phyloP scores from a whole-genome alignment of 2,797 vertebrate genomes.

The Protosalanx chinensis region DNA sequence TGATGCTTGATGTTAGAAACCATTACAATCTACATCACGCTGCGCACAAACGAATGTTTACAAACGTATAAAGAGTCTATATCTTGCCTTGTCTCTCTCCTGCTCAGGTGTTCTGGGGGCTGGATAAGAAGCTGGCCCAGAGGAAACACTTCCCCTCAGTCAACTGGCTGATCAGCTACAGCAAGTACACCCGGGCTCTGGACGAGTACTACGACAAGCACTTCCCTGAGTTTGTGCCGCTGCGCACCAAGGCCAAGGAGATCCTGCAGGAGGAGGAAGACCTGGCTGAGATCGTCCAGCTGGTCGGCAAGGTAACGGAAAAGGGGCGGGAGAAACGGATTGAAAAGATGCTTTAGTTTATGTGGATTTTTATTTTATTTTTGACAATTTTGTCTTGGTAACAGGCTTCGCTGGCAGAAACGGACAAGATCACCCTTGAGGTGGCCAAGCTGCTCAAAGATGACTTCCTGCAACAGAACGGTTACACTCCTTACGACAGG shows the following conservation, averaged over 20 bases:
- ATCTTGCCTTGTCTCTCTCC: not conserved
- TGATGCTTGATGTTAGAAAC: not conserved
- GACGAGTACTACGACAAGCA: conserved; percentile 98
- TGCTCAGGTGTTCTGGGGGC: conserved; percentile 91
- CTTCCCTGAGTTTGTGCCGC: conserved; percentile 94
- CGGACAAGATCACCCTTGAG: conserved; percentile 96
- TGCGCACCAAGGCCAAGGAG: conserved; percentile 96
- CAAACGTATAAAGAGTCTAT: too few species aligned
- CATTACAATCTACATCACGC: too few species aligned
- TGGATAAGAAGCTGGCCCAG: conserved; percentile 98
- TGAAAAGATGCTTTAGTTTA: too few species aligned
- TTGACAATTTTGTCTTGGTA: conserved; percentile 31
- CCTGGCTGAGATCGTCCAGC: conserved; percentile 96
- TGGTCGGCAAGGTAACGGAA: conserved; percentile 90
- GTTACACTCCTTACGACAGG: conserved; percentile 97
- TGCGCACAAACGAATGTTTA: too few species aligned
- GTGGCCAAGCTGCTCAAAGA: conserved; percentile 98
- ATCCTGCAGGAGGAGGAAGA: conserved; percentile 98
- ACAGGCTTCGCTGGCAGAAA: conserved; percentile 95
- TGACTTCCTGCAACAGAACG: conserved; percentile 98
- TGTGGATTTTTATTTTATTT: not conserved
- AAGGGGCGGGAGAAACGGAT: not conserved
- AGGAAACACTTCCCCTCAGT: conserved; percentile 98
- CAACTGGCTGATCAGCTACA: conserved; percentile 99
- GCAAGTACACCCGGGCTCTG: conserved; percentile 93